Evolutionary conservation across 2,113 vertebrate species (phyloP).

Genomic region (Ageneiosus marmoratus): DNA sequence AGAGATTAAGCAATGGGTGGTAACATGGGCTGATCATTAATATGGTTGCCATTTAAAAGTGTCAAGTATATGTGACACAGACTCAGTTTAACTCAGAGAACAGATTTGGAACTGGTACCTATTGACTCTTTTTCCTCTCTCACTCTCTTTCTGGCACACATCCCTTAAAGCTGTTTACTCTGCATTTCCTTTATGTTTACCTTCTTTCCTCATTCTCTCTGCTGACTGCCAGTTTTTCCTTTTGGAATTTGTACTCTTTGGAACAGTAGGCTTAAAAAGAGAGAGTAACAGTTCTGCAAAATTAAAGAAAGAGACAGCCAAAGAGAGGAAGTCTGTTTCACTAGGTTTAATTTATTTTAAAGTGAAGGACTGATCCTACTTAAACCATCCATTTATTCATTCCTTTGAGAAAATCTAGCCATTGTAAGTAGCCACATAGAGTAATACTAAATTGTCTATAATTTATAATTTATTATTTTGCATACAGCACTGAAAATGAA

Average conservation of each 20-base stretch:
- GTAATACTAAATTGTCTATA: background rate
- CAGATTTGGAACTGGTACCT: conserved; percentile 45
- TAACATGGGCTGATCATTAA: conserved; percentile 58
- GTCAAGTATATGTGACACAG: conserved; percentile 58
- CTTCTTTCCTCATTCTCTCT: background rate
- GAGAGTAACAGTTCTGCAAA: conserved; percentile 30
- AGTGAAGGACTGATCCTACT: background rate
- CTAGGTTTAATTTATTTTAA: background rate
- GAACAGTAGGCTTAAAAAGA: conserved; percentile 27
- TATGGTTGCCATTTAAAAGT: conserved; percentile 61
- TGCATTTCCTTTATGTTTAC: conserved; percentile 63
- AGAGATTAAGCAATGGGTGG: conserved; percentile 62
- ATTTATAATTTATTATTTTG: too few species aligned
- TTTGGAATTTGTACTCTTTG: conserved; percentile 8
- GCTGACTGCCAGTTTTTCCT: conserved; percentile 35
- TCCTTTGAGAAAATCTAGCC: background rate
- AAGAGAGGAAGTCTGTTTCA: background rate
- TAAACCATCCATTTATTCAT: background rate
- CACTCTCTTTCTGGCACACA: background rate
- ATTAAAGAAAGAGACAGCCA: background rate
- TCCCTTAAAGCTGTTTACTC: conserved; percentile 59
- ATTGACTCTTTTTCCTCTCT: conserved; percentile 53
- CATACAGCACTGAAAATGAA: too few species aligned
- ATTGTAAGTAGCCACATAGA: background rate
- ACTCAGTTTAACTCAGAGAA: conserved; percentile 44